Evolutionary conservation across 2,113 vertebrate genomes (phyloP).

Genomic region (Pelusios castaneus): DNA sequence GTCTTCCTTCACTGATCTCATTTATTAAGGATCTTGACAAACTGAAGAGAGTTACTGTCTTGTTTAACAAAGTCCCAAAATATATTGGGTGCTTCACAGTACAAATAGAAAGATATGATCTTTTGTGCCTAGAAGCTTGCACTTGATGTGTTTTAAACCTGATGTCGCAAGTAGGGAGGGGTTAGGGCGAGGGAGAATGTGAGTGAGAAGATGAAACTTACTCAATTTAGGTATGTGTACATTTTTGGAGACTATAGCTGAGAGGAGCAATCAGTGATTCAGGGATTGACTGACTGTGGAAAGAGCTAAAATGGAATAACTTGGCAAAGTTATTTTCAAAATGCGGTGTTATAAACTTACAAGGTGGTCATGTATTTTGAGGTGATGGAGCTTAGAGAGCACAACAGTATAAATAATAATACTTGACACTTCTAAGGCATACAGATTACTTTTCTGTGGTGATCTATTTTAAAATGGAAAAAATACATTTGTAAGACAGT

Average conservation of each 20-base stretch:
- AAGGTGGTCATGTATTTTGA: not conserved
- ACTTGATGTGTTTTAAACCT: not conserved
- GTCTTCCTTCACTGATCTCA: accelerated
- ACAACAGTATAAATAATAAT: not conserved
- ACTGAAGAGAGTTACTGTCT: accelerated
- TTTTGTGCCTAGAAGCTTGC: not conserved
- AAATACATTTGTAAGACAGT: not conserved
- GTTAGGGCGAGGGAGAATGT: accelerated
- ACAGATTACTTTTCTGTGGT: not conserved
- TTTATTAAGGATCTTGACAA: not conserved
- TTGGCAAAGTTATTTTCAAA: not conserved
- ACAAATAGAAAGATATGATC: accelerated
- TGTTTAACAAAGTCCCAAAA: accelerated
- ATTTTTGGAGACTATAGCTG: not conserved
- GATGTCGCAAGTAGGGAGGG: not conserved
- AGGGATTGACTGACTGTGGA: not conserved
- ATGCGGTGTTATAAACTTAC: not conserved
- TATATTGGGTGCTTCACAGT: accelerated
- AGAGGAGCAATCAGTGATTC: accelerated
- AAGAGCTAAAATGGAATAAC: accelerated
- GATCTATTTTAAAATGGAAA: not conserved
- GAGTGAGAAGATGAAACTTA: accelerated
- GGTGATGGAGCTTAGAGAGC: not conserved
- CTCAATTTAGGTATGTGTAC: accelerated
- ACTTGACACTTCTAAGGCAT: accelerated